Percentiles rank a stretch among this genome's conserved stretches.
Conservation (phyloP, 2,797 vertebrate genomes). For the Carduelis carduelis region DNA sequence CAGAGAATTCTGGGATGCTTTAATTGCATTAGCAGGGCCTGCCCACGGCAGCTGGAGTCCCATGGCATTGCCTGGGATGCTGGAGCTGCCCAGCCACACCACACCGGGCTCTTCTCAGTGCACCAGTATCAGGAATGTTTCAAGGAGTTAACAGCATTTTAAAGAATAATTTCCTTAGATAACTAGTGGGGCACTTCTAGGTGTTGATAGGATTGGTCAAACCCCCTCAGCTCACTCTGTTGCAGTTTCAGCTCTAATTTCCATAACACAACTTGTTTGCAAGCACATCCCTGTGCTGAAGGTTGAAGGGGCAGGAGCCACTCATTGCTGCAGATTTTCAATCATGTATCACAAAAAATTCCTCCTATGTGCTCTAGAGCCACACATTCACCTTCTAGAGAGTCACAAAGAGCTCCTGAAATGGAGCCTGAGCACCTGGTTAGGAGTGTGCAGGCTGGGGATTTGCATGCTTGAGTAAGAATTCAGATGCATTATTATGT, state of each 20-base stretch:
- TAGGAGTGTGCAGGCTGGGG: neutral
- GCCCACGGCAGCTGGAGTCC: neutral
- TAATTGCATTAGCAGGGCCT: neutral
- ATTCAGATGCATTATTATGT: neutral
- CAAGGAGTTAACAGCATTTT: neutral
- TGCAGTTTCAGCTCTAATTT: neutral
- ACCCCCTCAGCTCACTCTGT: neutral
- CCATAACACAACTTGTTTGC: neutral
- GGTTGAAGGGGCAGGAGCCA: neutral
- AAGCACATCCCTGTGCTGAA: neutral
- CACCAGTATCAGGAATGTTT: rapidly evolving
- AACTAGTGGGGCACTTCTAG: neutral
- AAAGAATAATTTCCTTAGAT: neutral
- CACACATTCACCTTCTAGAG: neutral
- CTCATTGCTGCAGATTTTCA: neutral
- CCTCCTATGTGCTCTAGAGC: rapidly evolving
- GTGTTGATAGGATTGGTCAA: neutral
- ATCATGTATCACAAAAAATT: rapidly evolving
- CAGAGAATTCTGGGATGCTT: neutral
- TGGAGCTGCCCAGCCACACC: neutral
- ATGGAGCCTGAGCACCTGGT: neutral
- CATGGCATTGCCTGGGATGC: neutral
- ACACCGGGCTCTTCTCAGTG: neutral
- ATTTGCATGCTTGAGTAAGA: neutral
- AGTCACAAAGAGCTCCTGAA: neutral